A percentile compares a stretch with the other conserved stretches of the same genome.
Conservation (phyloP, 2,888 invertebrate genomes). For the Lymantria dispar region DNA sequence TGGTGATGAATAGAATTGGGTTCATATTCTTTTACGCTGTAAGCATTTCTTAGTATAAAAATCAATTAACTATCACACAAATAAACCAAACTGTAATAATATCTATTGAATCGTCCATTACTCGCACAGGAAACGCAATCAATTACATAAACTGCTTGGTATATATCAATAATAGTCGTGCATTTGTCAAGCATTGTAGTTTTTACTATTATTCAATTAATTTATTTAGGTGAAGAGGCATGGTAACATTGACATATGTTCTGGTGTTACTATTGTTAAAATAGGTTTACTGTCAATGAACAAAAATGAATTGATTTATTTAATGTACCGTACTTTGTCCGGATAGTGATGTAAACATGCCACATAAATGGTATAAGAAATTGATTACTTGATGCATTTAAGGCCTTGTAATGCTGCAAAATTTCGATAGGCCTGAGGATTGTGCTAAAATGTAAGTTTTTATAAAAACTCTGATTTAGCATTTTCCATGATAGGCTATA, state of each 20-base stretch:
- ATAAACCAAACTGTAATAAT: slow-evolving; percentile 19
- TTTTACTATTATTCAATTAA: slow-evolving; percentile 43
- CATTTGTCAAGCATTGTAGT: slow-evolving; percentile 46
- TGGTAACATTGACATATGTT: slow-evolving; percentile 31
- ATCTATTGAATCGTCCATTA: slow-evolving; percentile 35
- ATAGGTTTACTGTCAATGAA: slow-evolving; percentile 6
- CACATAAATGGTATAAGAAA: neutral
- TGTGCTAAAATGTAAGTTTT: too few relatives aligned
- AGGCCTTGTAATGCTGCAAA: too few relatives aligned
- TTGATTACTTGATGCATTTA: slow-evolving; percentile 3
- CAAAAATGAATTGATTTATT: slow-evolving; percentile 32
- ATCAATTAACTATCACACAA: slow-evolving; percentile 7
- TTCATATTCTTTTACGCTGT: neutral
- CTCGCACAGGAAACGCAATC: slow-evolving; percentile 56
- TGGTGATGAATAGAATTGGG: too few relatives aligned
- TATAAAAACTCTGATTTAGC: too few relatives aligned
- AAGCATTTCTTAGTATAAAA: slow-evolving; percentile 18
- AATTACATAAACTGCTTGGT: slow-evolving; percentile 43
- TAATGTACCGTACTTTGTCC: slow-evolving; percentile 5
- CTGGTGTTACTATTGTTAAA: slow-evolving; percentile 29
- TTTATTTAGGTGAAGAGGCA: slow-evolving; percentile 32
- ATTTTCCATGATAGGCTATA: too few relatives aligned
- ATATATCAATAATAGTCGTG: slow-evolving; percentile 27
- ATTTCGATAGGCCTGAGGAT: too few relatives aligned
- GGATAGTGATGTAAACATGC: slow-evolving; percentile 6